Evolutionary conservation across 2,113 vertebrate species (phyloP).

Genomic region (Barbus barbus): DNA sequence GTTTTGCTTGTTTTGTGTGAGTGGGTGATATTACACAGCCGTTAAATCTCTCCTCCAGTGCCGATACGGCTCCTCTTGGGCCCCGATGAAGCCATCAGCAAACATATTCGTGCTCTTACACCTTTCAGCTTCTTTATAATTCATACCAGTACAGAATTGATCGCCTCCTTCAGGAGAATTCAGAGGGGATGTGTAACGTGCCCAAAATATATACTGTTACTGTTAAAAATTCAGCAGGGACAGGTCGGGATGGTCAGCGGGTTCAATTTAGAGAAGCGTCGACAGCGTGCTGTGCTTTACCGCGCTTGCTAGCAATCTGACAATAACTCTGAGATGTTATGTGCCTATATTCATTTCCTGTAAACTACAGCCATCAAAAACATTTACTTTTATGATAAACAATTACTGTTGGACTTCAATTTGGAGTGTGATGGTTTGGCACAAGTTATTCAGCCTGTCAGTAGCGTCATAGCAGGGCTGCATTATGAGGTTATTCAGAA

Average conservation of each 20-base stretch:
- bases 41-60: not conserved
- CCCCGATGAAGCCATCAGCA: constrained; percentile 11
- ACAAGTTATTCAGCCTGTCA: not conserved
- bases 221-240: constrained; percentile 9
- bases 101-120: constrained; percentile 15
- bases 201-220: constrained; percentile 9
- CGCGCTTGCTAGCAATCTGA: not conserved
- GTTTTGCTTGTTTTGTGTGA: constrained; percentile 2
- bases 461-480: not conserved
- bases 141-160: constrained; percentile 5
- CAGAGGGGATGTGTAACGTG: not conserved
- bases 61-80: not conserved
- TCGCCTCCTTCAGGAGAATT: not conserved
- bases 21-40: constrained; percentile 27
- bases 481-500: not conserved
- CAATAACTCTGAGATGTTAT: not conserved
- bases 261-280: not conserved
- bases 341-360: not conserved
- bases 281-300: not conserved
- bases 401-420: not conserved
- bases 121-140: constrained; percentile 35
- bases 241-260: not conserved
- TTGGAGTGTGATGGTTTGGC: not conserved
- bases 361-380: not conserved
- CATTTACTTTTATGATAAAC: not conserved